These are phyloP conservation scores for Nesoenas mayeri DNA, from an alignment of 2,113 vertebrate genomes.

Conservation along the genomic window DNA sequence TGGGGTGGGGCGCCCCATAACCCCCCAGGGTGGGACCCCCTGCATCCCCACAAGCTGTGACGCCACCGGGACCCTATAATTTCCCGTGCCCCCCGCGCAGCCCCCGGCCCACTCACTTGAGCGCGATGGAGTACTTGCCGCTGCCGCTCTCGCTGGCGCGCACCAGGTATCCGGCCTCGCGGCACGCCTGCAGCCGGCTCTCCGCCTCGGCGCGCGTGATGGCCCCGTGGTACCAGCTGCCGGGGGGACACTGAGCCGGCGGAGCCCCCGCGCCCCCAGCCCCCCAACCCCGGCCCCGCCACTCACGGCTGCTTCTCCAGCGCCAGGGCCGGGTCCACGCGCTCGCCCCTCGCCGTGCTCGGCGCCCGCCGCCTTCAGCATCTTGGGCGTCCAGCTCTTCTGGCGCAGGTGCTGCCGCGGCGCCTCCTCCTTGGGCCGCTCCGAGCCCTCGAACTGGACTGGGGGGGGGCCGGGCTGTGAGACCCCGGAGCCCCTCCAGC, in stretches of 20 bases:
- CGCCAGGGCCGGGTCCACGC: constrained; percentile 84
- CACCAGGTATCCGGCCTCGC: constrained; percentile 92
- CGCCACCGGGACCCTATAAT: too few relatives aligned
- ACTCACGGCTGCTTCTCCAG: constrained; percentile 93
- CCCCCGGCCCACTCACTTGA: constrained; percentile 84
- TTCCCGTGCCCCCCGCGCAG: too few relatives aligned
- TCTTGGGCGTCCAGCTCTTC: constrained; percentile 91
- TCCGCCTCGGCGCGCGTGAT: constrained; percentile 92
- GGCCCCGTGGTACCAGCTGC: constrained; percentile 94
- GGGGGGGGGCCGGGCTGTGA: not conserved
- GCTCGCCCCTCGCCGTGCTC: constrained; percentile 76
- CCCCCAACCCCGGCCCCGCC: accelerated
- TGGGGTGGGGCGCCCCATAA: too few relatives aligned
- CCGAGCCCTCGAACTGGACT: constrained; percentile 92
- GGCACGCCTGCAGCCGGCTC: constrained; percentile 88
- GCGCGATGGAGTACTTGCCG: constrained; percentile 94
- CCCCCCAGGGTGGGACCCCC: too few relatives aligned
- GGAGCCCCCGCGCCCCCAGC: too few relatives aligned
- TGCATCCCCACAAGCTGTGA: too few relatives aligned
- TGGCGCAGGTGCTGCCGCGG: constrained; percentile 80
- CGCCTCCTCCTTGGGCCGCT: constrained; percentile 80
- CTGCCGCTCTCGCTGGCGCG: constrained; percentile 92
- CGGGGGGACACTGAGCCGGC: not conserved
- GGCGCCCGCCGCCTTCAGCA: constrained; percentile 70
- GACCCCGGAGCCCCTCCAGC: not conserved